These are phyloP conservation scores for Archilochus colubris DNA, from an alignment of 2,113 vertebrate genomes.

Conservation along the genomic window DNA sequence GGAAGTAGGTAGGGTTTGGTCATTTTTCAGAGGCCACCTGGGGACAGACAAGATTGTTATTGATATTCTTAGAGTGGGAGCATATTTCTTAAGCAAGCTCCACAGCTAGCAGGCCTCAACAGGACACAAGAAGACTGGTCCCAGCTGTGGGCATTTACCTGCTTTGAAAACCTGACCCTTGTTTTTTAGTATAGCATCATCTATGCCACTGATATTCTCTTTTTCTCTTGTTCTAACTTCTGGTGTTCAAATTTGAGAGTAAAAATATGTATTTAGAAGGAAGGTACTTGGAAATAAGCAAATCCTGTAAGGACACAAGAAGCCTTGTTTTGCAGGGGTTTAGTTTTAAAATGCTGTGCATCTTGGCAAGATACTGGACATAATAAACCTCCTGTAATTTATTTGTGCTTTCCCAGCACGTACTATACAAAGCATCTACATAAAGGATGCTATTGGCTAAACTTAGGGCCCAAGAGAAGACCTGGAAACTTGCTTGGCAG, in stretches of 20 bases:
- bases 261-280: constrained; percentile 4
- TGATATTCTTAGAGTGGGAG: not conserved
- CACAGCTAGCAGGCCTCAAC: not conserved
- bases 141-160: not conserved
- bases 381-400: constrained; percentile 48
- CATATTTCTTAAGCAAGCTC: not conserved
- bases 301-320: not conserved
- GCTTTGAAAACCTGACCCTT: not conserved
- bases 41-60: not conserved
- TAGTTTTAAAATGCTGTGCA: constrained; percentile 8
- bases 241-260: not conserved
- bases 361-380: not conserved
- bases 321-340: not conserved
- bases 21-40: not conserved
- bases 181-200: not conserved
- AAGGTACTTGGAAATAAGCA: not conserved
- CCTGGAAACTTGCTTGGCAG: constrained; percentile 17
- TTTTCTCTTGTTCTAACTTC: not conserved
- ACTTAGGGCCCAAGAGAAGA: constrained; percentile 28
- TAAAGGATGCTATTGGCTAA: constrained; percentile 12
- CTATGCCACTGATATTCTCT: not conserved
- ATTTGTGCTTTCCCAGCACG: constrained; percentile 41
- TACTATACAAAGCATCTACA: constrained; percentile 3
- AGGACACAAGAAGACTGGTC: not conserved
- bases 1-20: not conserved